Evolutionary conservation across 2,888 invertebrate species (phyloP).

Genomic region (Lycaena phlaeas): DNA sequence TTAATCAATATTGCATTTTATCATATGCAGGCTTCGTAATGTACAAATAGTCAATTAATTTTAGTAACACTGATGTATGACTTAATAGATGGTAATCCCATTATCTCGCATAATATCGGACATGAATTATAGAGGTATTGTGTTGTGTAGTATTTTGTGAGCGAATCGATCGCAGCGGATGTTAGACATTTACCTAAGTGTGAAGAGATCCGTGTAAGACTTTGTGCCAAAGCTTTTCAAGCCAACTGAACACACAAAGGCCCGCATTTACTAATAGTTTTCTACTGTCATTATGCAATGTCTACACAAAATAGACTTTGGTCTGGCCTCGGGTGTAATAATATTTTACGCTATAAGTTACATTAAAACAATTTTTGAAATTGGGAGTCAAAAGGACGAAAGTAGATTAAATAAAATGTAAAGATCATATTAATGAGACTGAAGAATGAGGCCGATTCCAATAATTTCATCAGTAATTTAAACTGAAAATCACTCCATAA

Average conservation of each 20-base stretch:
- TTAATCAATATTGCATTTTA: too few species aligned
- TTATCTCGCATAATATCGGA: background rate
- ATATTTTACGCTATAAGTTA: background rate
- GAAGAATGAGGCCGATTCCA: too few species aligned
- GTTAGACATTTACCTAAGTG: conserved; percentile 63
- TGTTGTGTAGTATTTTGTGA: conserved; percentile 38
- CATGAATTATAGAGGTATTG: conserved; percentile 11
- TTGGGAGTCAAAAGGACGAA: too few species aligned
- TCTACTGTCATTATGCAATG: conserved; percentile 24
- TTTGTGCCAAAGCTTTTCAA: conserved; percentile 45
- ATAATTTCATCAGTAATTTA: too few species aligned
- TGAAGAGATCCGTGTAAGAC: conserved; percentile 54
- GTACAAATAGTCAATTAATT: background rate
- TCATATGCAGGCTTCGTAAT: background rate
- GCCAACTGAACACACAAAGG: conserved; percentile 41
- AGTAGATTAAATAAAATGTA: too few species aligned
- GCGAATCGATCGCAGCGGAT: conserved; percentile 45
- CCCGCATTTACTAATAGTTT: conserved; percentile 45
- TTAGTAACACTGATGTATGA: background rate
- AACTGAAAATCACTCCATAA: too few species aligned
- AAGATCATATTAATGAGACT: too few species aligned
- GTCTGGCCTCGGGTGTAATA: too few species aligned
- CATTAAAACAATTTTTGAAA: too few species aligned
- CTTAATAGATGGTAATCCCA: conserved; percentile 3
- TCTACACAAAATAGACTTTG: conserved; percentile 1